Evolutionary conservation across 1,140 invertebrate species (phyloP).

Genomic region (Pseudachorutes palmiensis): DNA sequence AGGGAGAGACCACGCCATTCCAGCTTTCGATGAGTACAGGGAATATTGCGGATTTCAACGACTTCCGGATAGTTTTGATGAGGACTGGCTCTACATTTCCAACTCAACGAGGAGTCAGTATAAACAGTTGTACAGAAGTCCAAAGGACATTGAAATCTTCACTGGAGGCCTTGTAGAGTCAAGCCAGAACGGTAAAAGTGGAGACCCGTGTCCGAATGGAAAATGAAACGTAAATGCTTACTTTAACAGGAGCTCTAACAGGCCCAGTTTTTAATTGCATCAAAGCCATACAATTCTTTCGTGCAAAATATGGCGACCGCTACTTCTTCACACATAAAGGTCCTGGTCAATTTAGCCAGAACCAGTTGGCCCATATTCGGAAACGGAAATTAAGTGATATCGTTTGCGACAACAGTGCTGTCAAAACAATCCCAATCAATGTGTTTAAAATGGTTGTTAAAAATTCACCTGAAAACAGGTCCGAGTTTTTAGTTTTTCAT

Average conservation of each 20-base stretch:
- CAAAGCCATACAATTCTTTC: constrained; percentile 45
- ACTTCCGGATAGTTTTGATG: not conserved
- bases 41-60: constrained; percentile 48
- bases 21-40: constrained; percentile 50
- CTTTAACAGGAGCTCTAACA: constrained; percentile 47
- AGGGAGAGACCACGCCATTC: constrained; percentile 57
- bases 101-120: constrained; percentile 8
- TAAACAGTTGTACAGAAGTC: constrained; percentile 32
- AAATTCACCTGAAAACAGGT: not conserved
- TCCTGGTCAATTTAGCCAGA: constrained; percentile 45
- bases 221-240: too few species aligned
- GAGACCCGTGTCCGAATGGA: too few species aligned
- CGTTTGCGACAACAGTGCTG: constrained; percentile 50
- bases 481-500: not conserved
- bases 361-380: constrained; percentile 52
- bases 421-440: constrained; percentile 43
- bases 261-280: constrained; percentile 49
- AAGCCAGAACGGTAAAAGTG: too few species aligned
- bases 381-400: constrained; percentile 50
- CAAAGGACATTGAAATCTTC: constrained; percentile 49
- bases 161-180: constrained; percentile 50
- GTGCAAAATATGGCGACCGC: constrained; percentile 44
- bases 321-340: constrained; percentile 53
- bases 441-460: constrained; percentile 41
- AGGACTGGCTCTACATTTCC: not conserved